Evolutionary conservation across 2,113 vertebrate genomes (phyloP), one percentile per base, ranked within the genome.

Genomic region (Aplodontia rufa): DNA sequence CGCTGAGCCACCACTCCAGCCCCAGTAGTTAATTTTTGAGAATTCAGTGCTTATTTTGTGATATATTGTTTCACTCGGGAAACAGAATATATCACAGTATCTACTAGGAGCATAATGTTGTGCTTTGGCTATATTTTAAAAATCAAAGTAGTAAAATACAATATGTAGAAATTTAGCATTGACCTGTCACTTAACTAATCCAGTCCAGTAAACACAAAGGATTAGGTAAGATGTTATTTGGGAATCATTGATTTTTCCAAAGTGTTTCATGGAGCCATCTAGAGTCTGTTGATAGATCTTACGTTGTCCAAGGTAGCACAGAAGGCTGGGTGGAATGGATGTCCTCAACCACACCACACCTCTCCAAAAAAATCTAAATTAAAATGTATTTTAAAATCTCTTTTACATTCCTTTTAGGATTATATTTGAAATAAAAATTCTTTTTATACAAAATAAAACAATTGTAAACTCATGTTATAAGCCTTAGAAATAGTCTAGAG

Each of bases 391-490:
- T 85, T 37, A 62, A 75, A 88, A 71, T 68, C 30, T 85, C 68
- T 87, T 80, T 92, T 53, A 30, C 14, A 72, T n/a, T 6, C 22
- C 32, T 90, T 24, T 74, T 75, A 87, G 45, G 51, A 47, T n/a
- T 79, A n/a, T 17, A 40, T 68, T 95, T 89, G 30, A 96, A 88
- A 6, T 69, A n/a, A 83, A 68, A 92, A 26, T 51, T 89, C 10
- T 66, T 9, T 62, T 95, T 49, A 30, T 79, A 49, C 4, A 37
- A 58, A 87, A 49, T 4, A 28, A 49, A 47, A 14, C 12, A 30
- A 6, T 32, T 69, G 17, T 87, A 40, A 72, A 40, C 14, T n/a
- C 24, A 22, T 51, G 40, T 74, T 66, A 8, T 2, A 47, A 72
- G 35, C 40, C 14, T 17, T 3, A 58, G 35, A 3, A 83, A 40